These are phyloP conservation scores for Strongylocentrotus purpuratus DNA, from an alignment of 35 echinoderm and acorn worm genomes.

Conservation along the genomic window DNA sequence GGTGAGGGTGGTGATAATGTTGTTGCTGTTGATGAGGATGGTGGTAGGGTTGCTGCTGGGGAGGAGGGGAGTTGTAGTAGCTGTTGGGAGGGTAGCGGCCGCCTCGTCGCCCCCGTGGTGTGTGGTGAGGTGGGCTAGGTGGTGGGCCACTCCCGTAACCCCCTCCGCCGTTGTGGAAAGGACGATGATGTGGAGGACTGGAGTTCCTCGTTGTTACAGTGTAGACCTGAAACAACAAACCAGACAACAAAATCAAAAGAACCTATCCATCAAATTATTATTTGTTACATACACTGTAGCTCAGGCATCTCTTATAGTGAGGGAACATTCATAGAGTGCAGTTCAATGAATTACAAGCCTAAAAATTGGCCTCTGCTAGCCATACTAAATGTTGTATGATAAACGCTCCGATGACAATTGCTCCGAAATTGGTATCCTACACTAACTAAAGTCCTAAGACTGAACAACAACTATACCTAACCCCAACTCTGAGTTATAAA, in stretches of 20 bases:
- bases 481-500: too few species aligned
- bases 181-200: conserved; percentile 46
- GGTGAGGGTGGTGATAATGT: neutral
- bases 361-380: too few species aligned
- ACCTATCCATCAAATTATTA: too few species aligned
- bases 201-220: conserved; percentile 36
- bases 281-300: too few species aligned
- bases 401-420: too few species aligned
- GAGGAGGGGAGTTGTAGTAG: conserved; percentile 27
- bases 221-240: neutral
- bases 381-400: too few species aligned
- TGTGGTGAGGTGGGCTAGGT: conserved; percentile 28
- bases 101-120: neutral
- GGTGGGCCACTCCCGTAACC: conserved; percentile 45
- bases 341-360: too few species aligned
- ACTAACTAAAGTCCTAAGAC: too few species aligned
- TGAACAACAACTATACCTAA: too few species aligned
- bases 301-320: too few species aligned
- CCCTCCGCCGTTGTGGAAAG: conserved; percentile 39
- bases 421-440: too few species aligned
- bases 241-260: neutral
- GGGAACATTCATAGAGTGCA: too few species aligned
- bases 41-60: conserved; percentile 19
- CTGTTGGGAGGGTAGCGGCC: conserved; percentile 49
- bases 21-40: conserved; percentile 25